Evolutionary conservation across 1,140 invertebrate species (phyloP), one percentile per base, ranked within the genome.

Genomic region (Mizuhopecten yessoensis): DNA sequence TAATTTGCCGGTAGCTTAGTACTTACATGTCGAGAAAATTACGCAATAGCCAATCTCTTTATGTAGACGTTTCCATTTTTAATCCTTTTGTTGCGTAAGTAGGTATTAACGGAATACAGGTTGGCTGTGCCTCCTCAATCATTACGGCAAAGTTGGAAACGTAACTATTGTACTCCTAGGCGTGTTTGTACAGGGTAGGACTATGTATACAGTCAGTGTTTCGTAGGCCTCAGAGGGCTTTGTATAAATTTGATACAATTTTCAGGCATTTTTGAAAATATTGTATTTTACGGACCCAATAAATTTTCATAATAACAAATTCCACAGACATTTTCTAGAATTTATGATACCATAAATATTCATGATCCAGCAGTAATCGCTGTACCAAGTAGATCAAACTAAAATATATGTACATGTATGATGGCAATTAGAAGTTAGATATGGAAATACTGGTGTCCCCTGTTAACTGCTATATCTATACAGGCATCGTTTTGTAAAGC

Each of bases 291-390:
- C 29, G 57, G n/a, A 9, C 57, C 57, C 1, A n/a, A 75, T 75
- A 29, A 29, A 75, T 75, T 75, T 75, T 75, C 57, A 75, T 75
- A 29, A 29, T 75, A 75, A 75, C n/a, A 75, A 75, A 49, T 75
- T 17, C 29, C 15, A 17, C 23, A 75, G 57, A 17, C 57, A 29
- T 75, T 29, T 75, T 29, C n/a, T 5, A n/a, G 57, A 75, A 75
- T 75, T 75, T 75, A 75, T 75, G 57, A 75, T 75, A 11, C 11
- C 11, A 75, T 75, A 75, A 75, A 75, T 75, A 75, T 75, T 75
- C 57, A 75, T 75, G n/a, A 29, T 11, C 29, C 23, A 0, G 57
- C 2, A 29, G 57, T 75, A 29, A 75, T 75, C 57, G 11, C 23
- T n/a, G 9, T 29, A 75, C 3, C 23, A 75, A 75, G 57, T 75